Conservation (phyloP, 1,140 invertebrate genomes). For the Aethina tumida region DNA sequence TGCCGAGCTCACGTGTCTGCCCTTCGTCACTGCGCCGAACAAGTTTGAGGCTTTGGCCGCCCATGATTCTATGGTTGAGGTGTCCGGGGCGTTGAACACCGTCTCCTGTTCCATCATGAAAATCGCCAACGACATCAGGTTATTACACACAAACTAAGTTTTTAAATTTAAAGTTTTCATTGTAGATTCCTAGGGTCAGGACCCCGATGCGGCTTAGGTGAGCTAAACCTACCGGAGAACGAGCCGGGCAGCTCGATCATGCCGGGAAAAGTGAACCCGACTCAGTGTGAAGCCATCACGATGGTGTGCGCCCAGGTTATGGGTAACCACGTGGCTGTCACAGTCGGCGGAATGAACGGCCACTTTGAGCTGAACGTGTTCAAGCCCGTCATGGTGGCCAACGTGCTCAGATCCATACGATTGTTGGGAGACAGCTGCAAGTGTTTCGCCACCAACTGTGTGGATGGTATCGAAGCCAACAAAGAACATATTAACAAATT, state of each 20-base stretch:
- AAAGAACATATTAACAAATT: slow-evolving; percentile 68
- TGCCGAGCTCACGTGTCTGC: slow-evolving; percentile 61
- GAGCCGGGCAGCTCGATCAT: slow-evolving; percentile 99
- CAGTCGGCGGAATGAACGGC: slow-evolving; percentile 89
- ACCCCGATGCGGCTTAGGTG: slow-evolving; percentile 94
- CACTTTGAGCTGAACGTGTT: slow-evolving; percentile 99
- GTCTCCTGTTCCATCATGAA: slow-evolving; percentile 95
- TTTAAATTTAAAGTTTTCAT: too few species aligned
- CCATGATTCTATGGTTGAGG: slow-evolving; percentile 93
- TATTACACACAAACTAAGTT: slow-evolving; percentile 4
- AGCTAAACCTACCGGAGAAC: slow-evolving; percentile 92
- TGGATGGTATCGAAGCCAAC: slow-evolving; percentile 85
- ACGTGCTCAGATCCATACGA: slow-evolving; percentile 85
- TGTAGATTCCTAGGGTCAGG: slow-evolving; percentile 84
- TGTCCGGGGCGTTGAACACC: slow-evolving; percentile 89
- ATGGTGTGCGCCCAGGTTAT: slow-evolving; percentile 99
- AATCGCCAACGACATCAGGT: slow-evolving; percentile 91
- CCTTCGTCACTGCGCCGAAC: slow-evolving; percentile 90
- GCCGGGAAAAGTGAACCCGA: slow-evolving; percentile 99
- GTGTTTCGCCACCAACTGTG: slow-evolving; percentile 90
- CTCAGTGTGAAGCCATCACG: slow-evolving; percentile 96
- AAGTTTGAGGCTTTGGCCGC: slow-evolving; percentile 96
- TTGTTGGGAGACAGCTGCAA: slow-evolving; percentile 77
- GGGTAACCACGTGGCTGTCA: slow-evolving; percentile 95
- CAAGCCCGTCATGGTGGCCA: slow-evolving; percentile 96